Percentiles rank a stretch among this genome's conserved stretches.
Conservation (phyloP, 23 tunicate species). For the Diplosoma virens region DNA sequence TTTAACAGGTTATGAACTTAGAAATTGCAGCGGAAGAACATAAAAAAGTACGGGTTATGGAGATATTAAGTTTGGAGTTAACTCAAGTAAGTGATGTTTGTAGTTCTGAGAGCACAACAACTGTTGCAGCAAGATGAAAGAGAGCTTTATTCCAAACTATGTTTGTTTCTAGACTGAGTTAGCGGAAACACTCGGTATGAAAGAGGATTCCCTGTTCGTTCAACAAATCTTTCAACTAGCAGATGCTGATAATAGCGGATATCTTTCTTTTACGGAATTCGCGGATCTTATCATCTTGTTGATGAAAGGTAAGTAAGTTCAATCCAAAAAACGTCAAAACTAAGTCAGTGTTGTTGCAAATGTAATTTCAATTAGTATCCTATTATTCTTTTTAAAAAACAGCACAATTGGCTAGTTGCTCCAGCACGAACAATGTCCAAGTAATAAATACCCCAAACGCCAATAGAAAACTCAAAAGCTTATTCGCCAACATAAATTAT, state of each 20-base stretch:
- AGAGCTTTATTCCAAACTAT: background rate
- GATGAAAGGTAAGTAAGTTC: constrained; percentile 70
- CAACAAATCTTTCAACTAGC: constrained; percentile 85
- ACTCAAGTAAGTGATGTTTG: constrained; percentile 24
- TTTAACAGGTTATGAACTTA: constrained; percentile 32
- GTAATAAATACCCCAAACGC: too few species aligned
- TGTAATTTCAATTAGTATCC: too few species aligned
- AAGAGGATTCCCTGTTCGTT: constrained; percentile 75
- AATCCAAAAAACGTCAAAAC: too few species aligned
- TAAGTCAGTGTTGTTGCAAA: too few species aligned
- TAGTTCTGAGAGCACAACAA: background rate
- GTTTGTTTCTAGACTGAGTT: constrained; percentile 45
- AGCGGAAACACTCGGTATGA: constrained; percentile 93
- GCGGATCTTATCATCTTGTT: constrained; percentile 77
- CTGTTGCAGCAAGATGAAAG: background rate
- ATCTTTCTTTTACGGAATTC: constrained; percentile 82
- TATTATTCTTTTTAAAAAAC: too few species aligned
- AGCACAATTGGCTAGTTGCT: too few species aligned
- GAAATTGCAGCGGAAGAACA: constrained; percentile 17
- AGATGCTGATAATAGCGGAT: constrained; percentile 84
- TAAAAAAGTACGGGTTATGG: constrained; percentile 25
- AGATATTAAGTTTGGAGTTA: constrained; percentile 52
- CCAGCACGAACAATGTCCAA: too few species aligned
- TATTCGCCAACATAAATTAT: too few species aligned
- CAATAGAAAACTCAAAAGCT: too few species aligned